These are phyloP conservation scores for Prinia subflava DNA, from an alignment of 2,113 vertebrate species.

Conservation along the genomic window DNA sequence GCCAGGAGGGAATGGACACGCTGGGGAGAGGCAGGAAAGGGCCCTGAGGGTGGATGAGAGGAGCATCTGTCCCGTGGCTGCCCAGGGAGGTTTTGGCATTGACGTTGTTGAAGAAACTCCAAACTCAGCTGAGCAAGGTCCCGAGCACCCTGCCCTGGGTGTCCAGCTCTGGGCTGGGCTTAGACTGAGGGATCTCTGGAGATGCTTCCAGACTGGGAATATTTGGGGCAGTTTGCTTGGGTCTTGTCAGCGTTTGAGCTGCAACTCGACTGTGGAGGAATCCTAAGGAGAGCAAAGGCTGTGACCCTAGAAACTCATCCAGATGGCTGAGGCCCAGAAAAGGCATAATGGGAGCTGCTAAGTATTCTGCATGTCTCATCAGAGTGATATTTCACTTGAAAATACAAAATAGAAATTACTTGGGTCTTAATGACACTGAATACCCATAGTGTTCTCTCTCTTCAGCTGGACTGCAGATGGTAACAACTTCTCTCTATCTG, in stretches of 20 bases:
- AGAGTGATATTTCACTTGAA: conserved; percentile 1
- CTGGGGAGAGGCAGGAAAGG: neutral
- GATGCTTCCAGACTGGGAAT: neutral
- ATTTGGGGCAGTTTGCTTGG: neutral
- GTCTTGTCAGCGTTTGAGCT: neutral
- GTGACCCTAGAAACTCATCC: neutral
- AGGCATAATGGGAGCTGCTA: neutral
- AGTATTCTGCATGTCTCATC: neutral
- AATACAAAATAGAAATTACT: neutral
- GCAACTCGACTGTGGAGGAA: neutral
- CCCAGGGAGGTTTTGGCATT: neutral
- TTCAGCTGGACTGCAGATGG: neutral
- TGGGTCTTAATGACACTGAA: neutral
- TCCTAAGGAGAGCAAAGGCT: conserved; percentile 2
- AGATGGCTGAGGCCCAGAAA: neutral
- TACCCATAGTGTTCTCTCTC: neutral
- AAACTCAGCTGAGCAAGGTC: neutral
- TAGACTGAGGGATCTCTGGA: neutral
- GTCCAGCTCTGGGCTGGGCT: neutral
- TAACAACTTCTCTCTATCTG: neutral
- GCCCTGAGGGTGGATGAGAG: neutral
- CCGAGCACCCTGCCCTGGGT: neutral
- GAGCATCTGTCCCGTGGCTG: neutral
- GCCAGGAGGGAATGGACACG: neutral
- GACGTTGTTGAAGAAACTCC: neutral